phyloP scores from a whole-genome alignment of 2,888 invertebrate genomes.

The Cantharis nigra region DNA sequence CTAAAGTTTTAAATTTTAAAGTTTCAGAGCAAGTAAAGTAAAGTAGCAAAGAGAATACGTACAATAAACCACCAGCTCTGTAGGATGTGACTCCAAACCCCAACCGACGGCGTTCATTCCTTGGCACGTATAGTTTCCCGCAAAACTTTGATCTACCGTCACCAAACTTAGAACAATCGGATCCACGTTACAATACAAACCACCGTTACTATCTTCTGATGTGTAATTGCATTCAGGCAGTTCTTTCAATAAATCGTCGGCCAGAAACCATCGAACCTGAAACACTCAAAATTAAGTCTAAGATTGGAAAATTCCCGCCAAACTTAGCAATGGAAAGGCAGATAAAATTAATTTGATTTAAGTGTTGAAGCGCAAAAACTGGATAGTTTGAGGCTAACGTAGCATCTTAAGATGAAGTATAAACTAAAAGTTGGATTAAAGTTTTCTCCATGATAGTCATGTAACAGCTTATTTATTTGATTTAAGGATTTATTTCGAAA shows the following conservation, averaged over 20 bases:
- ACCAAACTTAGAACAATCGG: constrained; percentile 84
- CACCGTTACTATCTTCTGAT: constrained; percentile 52
- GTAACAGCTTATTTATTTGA: background rate
- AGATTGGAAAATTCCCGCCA: background rate
- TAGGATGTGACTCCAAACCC: constrained; percentile 78
- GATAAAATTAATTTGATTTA: background rate
- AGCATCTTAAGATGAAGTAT: background rate
- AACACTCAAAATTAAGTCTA: background rate
- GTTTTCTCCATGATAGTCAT: background rate
- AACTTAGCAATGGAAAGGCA: background rate
- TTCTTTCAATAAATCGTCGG: constrained; percentile 81
- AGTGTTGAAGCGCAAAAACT: background rate
- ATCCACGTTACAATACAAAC: constrained; percentile 81
- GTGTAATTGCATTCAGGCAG: constrained; percentile 77
- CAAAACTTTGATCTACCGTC: constrained; percentile 84
- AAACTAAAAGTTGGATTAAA: background rate
- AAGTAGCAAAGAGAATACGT: constrained; percentile 53
- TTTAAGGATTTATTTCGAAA: background rate
- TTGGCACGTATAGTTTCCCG: constrained; percentile 92
- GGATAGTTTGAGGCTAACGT: background rate
- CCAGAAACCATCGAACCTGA: constrained; percentile 78
- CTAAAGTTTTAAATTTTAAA: constrained; percentile 56
- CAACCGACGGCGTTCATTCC: constrained; percentile 89
- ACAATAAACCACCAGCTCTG: constrained; percentile 83
- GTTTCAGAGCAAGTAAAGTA: background rate